A percentile compares a stretch with the other conserved stretches of the same genome.
Evolutionary conservation across 2,797 vertebrate species (phyloP).

Genomic region (Philypnodon macrostomus): DNA sequence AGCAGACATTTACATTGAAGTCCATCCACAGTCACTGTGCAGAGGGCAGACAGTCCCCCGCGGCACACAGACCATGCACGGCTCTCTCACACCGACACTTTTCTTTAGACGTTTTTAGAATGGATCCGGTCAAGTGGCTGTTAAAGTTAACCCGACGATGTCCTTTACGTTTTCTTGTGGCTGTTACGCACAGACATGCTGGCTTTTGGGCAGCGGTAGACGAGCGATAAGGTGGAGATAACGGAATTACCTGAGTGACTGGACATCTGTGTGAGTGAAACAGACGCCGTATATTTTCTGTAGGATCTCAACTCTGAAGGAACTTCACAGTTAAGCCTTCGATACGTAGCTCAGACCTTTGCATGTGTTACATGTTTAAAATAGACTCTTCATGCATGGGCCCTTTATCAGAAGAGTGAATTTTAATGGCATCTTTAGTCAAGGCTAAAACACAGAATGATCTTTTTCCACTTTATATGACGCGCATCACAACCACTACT

Average conservation of each 20-base stretch:
- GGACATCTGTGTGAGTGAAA: slow-evolving; percentile 42
- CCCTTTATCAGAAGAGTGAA: slow-evolving; percentile 23
- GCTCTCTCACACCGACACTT: background rate
- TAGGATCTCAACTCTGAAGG: slow-evolving; percentile 15
- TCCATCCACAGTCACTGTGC: slow-evolving; percentile 3
- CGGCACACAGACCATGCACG: background rate
- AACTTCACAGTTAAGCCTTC: slow-evolving; percentile 35
- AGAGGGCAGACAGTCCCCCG: background rate
- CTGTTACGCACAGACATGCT: slow-evolving; percentile 58
- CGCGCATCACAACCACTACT: slow-evolving; percentile 14
- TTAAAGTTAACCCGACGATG: slow-evolving; percentile 80
- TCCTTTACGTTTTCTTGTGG: slow-evolving; percentile 76
- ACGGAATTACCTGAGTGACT: slow-evolving; percentile 63
- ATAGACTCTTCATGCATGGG: slow-evolving; percentile 29
- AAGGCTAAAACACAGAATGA: slow-evolving; percentile 12
- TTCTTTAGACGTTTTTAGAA: slow-evolving; percentile 13
- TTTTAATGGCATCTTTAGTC: slow-evolving; percentile 1
- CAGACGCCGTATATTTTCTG: slow-evolving; percentile 15
- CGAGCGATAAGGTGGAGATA: slow-evolving; percentile 44
- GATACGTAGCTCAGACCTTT: slow-evolving; percentile 62
- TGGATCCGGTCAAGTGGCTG: slow-evolving; percentile 51
- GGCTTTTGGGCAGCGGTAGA: slow-evolving; percentile 4
- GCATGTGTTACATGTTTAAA: slow-evolving; percentile 44
- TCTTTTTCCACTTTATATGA: slow-evolving; percentile 10
- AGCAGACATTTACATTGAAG: slow-evolving; percentile 53